phyloP scores from a whole-genome alignment of 1,140 invertebrate genomes.

The Diplogasteroides magnus region DNA sequence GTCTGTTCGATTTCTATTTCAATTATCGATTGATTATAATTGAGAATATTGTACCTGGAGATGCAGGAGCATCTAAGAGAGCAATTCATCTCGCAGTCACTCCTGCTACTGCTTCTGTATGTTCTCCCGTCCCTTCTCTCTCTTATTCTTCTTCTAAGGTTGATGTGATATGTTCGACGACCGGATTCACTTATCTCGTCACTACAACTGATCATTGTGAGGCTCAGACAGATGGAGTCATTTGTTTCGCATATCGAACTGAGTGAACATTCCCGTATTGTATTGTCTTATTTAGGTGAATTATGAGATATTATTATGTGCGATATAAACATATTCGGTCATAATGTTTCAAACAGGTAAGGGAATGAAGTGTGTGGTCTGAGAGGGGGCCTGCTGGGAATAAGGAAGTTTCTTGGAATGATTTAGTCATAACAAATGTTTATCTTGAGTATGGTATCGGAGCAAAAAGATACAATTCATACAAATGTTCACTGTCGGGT shows the following conservation, averaged over 20 bases:
- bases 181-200: slow-evolving; percentile 34
- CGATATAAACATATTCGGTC: no score
- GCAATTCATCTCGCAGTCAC: slow-evolving; percentile 21
- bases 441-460: no score
- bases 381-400: no score
- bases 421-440: no score
- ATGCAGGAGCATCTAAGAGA: slow-evolving; percentile 27
- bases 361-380: no score
- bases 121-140: not conserved
- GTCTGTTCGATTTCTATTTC: not conserved
- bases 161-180: slow-evolving; percentile 33
- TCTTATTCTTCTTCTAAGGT: not conserved
- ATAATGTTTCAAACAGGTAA: no score
- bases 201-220: slow-evolving; percentile 36
- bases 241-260: slow-evolving; percentile 27
- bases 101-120: not conserved
- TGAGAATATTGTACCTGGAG: slow-evolving; percentile 26
- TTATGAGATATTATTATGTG: no score
- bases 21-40: not conserved
- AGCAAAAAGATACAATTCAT: no score
- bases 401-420: no score
- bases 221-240: slow-evolving; percentile 32
- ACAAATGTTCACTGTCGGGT: no score
- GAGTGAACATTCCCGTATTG: no score
- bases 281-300: no score